Conservation (phyloP, 2,113 vertebrate species). For the Clupea harengus region DNA sequence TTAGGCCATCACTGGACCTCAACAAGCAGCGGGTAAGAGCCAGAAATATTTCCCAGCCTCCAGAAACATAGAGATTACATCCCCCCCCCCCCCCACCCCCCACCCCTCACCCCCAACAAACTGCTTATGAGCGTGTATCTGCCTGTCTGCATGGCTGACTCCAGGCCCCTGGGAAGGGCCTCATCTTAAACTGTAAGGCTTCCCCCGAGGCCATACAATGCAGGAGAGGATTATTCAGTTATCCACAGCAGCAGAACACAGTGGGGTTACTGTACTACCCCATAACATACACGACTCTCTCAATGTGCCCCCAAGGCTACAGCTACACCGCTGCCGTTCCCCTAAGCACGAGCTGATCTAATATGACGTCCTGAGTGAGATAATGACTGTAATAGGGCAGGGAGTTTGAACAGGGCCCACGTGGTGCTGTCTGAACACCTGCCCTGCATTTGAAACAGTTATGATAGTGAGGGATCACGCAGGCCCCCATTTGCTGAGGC, state of each 20-base stretch:
- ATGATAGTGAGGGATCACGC: not conserved
- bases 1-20: conserved; percentile 18
- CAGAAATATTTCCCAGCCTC: conserved; percentile 1
- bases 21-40: conserved; percentile 8
- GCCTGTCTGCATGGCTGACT: not conserved
- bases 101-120: not conserved
- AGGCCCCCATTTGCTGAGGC: not conserved
- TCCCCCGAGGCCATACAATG: not conserved
- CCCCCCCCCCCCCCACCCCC: not conserved
- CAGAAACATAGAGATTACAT: not conserved
- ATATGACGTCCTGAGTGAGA: not conserved
- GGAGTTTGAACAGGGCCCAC: not conserved
- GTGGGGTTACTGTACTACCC: not conserved
- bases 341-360: not conserved
- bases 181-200: not conserved
- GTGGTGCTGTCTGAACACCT: not conserved
- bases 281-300: not conserved
- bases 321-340: not conserved
- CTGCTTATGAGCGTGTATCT: not conserved
- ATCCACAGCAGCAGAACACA: not conserved
- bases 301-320: not conserved
- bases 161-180: not conserved
- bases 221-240: not conserved
- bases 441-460: not conserved
- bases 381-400: not conserved